Evolutionary conservation across 2,888 invertebrate genomes (phyloP).

Genomic region (Leptodirus hochenwartii): DNA sequence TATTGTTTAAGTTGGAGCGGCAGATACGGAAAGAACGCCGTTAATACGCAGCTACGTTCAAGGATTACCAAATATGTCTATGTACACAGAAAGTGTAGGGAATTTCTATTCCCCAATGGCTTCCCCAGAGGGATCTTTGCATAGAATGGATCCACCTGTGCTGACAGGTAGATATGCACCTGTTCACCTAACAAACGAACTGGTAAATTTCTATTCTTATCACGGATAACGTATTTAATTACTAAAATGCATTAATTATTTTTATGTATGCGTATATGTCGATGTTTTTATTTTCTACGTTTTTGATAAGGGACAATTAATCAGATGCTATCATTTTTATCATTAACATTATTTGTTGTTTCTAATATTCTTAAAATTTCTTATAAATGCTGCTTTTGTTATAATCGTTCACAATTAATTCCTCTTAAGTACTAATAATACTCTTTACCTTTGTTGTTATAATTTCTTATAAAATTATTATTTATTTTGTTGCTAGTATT

Average conservation of each 20-base stretch:
- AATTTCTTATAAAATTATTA: too few relatives aligned
- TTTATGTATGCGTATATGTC: not conserved
- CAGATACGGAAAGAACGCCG: conserved; percentile 30
- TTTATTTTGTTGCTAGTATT: too few relatives aligned
- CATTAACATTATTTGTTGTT: too few relatives aligned
- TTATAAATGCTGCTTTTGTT: too few relatives aligned
- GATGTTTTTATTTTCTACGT: not conserved
- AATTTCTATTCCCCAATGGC: conserved; percentile 59
- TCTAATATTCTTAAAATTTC: too few relatives aligned
- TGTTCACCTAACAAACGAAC: conserved; percentile 18
- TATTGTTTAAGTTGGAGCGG: conserved; percentile 11
- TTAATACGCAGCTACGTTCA: conserved; percentile 28
- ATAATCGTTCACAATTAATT: too few relatives aligned
- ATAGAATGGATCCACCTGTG: conserved; percentile 16
- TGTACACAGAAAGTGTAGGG: conserved; percentile 42
- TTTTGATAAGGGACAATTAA: too few relatives aligned
- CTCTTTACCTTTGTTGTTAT: too few relatives aligned
- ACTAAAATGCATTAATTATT: not conserved
- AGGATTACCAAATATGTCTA: conserved; percentile 27
- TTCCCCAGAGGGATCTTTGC: conserved; percentile 37
- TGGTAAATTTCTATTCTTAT: conserved; percentile 17
- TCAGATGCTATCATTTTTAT: too few relatives aligned
- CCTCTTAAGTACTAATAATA: too few relatives aligned
- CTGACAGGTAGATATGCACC: conserved; percentile 14
- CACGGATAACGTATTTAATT: conserved; percentile 3